Base-by-base conservation (phyloP, 1,140 invertebrate species). In the Megalonaias nervosa region DNA sequence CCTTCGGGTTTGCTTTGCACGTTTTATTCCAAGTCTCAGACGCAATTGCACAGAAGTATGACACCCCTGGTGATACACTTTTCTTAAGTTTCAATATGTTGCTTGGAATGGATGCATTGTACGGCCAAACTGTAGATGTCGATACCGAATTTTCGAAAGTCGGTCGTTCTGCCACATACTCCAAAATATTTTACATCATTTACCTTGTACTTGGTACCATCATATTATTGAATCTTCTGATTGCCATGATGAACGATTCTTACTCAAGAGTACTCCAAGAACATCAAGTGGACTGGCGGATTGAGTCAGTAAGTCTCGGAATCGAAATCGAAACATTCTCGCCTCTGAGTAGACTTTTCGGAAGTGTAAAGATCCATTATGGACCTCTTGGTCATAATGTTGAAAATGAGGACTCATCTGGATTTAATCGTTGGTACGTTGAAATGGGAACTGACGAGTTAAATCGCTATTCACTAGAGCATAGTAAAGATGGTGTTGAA, bases 211-310 rank as follows among this genome's bases (percentile, higher is more conserved):
- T 89, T 15, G 81, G 77, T 15, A 87, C 86, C 19, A 87, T 89
- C 48, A 75, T 89, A 3, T 74, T 89, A 0, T 80, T 89, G 12
- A 89, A 89, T 71, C 77, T 89, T 4, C 81, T 89, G 0, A 89
- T 89, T 68, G 88, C 88, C 17, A 89, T 89, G 87, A 89, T 89
- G 87, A 89, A 88, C 74, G 88, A 89, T 68, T 89, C 88, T 13
- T 89, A 89, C 67, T 82, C 84, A 11, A 75, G 71, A 70, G 85
- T 87, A 48, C 60, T 84, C 19, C 59, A 73, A 14, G 73, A 80
- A 31, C 81, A 85, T 58, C 74, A 75, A 60, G 65, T 86, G 0
- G 71, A 69, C 17, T 89, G 87, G 87, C 74, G 86, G 38, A 81
- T 88, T 14, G 85, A 88, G 68, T 85, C 87, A 9, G 82, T 89